Conservation (phyloP, 2,113 vertebrate genomes). For the Hassar affinis region DNA sequence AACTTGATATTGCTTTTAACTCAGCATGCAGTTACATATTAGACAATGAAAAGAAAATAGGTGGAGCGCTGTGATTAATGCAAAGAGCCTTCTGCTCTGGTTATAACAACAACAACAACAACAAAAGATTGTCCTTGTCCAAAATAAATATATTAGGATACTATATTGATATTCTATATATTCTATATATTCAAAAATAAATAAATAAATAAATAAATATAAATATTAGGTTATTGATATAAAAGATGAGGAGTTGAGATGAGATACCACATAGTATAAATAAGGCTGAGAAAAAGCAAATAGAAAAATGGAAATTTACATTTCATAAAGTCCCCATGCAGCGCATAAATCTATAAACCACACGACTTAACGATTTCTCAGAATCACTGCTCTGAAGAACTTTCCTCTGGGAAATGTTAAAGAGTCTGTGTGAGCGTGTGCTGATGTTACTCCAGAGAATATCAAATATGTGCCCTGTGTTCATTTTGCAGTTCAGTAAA, state of each 20-base stretch:
- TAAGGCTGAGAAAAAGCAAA: conserved; percentile 11
- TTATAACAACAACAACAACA: neutral
- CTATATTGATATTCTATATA: neutral
- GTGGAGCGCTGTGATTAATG: neutral
- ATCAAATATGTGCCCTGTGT: neutral
- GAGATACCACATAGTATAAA: conserved; percentile 18
- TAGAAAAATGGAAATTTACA: neutral
- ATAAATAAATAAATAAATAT: no score
- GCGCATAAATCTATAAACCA: neutral
- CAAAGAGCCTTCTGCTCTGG: neutral
- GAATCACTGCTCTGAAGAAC: neutral
- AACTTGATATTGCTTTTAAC: neutral
- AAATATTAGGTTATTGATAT: no score
- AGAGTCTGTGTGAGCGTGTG: neutral
- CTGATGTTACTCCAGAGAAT: neutral
- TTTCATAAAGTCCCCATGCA: neutral
- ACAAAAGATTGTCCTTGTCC: neutral
- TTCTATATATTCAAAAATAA: no score
- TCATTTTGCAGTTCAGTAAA: neutral
- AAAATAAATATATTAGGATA: neutral
- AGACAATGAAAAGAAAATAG: neutral
- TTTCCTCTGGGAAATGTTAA: conserved; percentile 12
- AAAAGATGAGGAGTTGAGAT: conserved; percentile 34
- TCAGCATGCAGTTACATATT: neutral
- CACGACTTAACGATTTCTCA: neutral